Base-by-base conservation (phyloP, 2,797 vertebrate genomes). In the Danio albolineatus region DNA sequence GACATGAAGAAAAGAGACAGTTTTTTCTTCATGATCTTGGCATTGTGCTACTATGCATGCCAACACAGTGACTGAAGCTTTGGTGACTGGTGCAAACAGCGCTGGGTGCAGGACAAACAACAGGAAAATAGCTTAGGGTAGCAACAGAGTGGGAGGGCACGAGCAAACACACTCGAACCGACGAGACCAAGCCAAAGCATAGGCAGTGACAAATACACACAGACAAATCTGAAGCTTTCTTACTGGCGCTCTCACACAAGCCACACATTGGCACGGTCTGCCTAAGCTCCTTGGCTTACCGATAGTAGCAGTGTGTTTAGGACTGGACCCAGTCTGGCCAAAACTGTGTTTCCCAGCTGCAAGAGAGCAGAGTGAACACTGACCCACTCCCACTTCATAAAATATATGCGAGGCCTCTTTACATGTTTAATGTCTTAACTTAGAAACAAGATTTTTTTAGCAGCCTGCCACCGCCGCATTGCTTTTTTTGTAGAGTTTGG, bases 321-420 rank as follows among this genome's bases (percentile, higher is more conserved):
- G 95, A 88, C 95, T 96, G 93, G 93, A 93, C 67, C 92, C 90
- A 86, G 90, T 94, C 69, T 94, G 94, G 89, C 92, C 92, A 90
- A 95, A 95, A 91, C 92, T 94, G 92, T 95, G 95, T 89, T 93
- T 95, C 85, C 93, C 93, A 89, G 95, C 96, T 97, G 94, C 83
- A 91, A 94, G 89, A 93, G 88, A 94, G 87, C 85, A 94, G 86
- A 94, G 89, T 90, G 86, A 86, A 92, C 88, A 90, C 90, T 90
- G 89, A 92, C 83, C 87, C 89, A 91, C 86, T 73, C 83, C 79
- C 44, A 49, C 19, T 69, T 78, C 65, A 49, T 39, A 73, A 70
- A 78, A 78, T 41, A 65, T 19, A 75, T 51, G 9, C 7, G 10
- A 78, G 44, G 36, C 66, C 46, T 14, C 9, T 43, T 21, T 61